These are phyloP conservation scores for Alloplasta piceator DNA, from an alignment of 2,888 invertebrate species.

Conservation along the genomic window DNA sequence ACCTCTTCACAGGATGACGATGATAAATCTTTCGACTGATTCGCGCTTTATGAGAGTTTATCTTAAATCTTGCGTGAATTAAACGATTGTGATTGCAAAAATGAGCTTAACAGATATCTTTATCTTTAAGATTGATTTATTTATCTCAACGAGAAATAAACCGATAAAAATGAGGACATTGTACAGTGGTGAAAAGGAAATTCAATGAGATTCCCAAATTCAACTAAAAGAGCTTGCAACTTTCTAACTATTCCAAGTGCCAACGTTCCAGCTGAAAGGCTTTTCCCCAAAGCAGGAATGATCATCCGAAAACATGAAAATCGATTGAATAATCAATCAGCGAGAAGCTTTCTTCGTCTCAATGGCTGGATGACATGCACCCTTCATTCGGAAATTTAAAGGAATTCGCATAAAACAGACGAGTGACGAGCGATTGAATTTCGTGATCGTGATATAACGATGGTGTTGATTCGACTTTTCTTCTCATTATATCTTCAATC, in stretches of 20 bases:
- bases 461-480: not conserved
- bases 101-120: conserved; percentile 40
- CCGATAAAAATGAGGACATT: too few relatives aligned
- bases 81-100: conserved; percentile 6
- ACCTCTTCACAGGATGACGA: not conserved
- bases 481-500: too few relatives aligned
- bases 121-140: too few relatives aligned
- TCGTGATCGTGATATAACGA: not conserved
- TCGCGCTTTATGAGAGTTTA: too few relatives aligned
- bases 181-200: conserved; percentile 37
- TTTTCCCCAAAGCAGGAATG: conserved; percentile 61
- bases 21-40: too few relatives aligned
- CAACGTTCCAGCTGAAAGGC: conserved; percentile 60
- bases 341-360: conserved; percentile 26
- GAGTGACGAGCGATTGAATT: too few relatives aligned
- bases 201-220: conserved; percentile 39
- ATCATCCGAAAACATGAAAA: conserved; percentile 53
- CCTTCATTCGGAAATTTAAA: too few relatives aligned
- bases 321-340: conserved; percentile 43
- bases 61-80: too few relatives aligned
- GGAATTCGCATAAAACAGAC: not conserved
- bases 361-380: too few relatives aligned
- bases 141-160: conserved; percentile 20
- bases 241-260: conserved; percentile 59
- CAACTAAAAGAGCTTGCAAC: conserved; percentile 56